Base-by-base conservation (phyloP, 2,888 invertebrate species). In the Drosophila tanythrix region DNA sequence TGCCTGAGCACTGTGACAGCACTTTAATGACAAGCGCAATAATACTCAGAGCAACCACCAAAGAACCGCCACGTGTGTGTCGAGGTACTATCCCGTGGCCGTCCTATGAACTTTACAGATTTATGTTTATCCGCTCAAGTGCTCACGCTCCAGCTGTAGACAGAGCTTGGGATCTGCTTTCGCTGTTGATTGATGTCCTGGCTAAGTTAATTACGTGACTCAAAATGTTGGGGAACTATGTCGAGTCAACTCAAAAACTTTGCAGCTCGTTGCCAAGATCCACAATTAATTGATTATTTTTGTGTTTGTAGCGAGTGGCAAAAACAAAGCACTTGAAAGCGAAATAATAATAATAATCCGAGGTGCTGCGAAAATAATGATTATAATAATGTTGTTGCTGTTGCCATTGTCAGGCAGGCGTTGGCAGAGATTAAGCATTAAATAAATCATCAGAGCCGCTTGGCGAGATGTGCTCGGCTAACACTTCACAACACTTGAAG, bases 361-460 rank as follows among this genome's bases (percentile, higher is more conserved):
- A 76, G 80, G 81, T 81, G 77, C 63, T 70, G 73, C 63, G 66
- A 74, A 61, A 68, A 85, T 76, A 76, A 82, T 88, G 83, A 75
- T 89, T 72, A 89, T 82, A 80, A 84, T 87, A 82, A 84, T 80
- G 56, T 63, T 62, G 67, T 67, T 76, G 50, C n/a, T 65, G 27
- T 25, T 53, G 43, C 18, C 18, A 46, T 60, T 81, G 74, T 55
- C 80, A 66, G 71, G 43, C 59, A 69, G 85, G 88, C 85, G 88
- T 79, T 88, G 86, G 83, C 75, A 76, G 76, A 85, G 90, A 90
- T 88, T 89, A 89, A 76, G 82, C 87, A 88, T 90, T 86, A 90
- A 88, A 88, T 88, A 88, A 88, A 88, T 88, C 87, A 88, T 88
- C 87, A 71, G 72, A 70, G 76, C 51, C 66, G 71, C 83, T 78